Conservation (phyloP, 92 coral and sea anemone species). For the Bergia puertoricense region DNA sequence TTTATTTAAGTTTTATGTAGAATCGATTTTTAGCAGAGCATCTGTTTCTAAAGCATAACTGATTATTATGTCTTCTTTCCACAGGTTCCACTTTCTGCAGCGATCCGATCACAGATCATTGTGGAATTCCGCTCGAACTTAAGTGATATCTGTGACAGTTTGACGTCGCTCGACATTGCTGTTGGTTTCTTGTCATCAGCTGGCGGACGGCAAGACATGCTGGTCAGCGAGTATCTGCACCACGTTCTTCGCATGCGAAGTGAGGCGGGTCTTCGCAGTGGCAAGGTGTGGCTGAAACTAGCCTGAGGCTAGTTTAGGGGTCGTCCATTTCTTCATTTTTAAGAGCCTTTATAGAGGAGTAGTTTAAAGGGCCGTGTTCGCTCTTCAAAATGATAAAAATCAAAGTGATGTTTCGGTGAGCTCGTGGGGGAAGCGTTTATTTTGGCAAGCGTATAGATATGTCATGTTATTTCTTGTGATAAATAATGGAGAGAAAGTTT, state of each 20-base stretch:
- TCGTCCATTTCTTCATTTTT: too few species aligned
- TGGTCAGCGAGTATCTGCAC: constrained; percentile 67
- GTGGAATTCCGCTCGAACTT: constrained; percentile 62
- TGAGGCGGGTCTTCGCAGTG: constrained; percentile 69
- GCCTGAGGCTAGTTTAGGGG: not conserved
- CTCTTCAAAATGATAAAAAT: too few species aligned
- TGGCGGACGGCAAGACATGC: constrained; percentile 72
- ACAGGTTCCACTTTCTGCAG: constrained; percentile 60
- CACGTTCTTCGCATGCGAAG: constrained; percentile 62
- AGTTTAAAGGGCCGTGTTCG: too few species aligned
- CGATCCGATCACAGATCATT: constrained; percentile 50
- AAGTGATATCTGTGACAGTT: constrained; percentile 78
- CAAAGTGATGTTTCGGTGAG: too few species aligned
- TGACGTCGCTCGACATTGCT: constrained; percentile 78
- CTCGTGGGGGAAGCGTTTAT: too few species aligned
- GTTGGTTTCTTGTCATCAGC: constrained; percentile 81
- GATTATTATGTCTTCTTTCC: not conserved
- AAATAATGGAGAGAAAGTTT: too few species aligned
- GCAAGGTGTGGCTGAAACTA: constrained; percentile 50
- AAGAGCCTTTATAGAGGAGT: too few species aligned
- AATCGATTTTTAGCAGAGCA: too few species aligned
- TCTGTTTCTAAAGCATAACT: not conserved
- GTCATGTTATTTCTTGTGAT: too few species aligned
- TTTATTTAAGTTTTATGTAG: too few species aligned
- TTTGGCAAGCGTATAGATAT: too few species aligned